Conservation (phyloP, 2,113 vertebrate species). For the Abramis brama region DNA sequence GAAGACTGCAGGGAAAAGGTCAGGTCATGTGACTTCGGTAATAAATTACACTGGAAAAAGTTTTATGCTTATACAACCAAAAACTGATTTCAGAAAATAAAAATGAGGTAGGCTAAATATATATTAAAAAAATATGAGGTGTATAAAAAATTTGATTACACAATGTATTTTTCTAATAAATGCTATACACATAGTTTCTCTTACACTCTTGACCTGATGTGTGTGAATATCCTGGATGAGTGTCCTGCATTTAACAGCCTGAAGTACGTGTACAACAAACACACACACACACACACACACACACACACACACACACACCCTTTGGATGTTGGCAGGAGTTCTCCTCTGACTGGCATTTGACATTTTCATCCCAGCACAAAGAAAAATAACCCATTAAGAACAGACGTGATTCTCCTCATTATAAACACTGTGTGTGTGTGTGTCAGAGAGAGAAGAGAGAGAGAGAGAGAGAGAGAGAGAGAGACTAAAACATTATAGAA, state of each 20-base stretch:
- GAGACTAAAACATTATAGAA: neutral
- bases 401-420: neutral
- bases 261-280: neutral
- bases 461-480: neutral
- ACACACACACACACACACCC: neutral
- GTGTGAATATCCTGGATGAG: neutral
- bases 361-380: constrained; percentile 24
- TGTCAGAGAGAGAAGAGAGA: too few species aligned
- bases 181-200: neutral
- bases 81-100: neutral
- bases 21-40: neutral
- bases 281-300: neutral
- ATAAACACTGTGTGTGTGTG: neutral
- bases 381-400: constrained; percentile 30
- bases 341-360: constrained; percentile 30
- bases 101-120: too few species aligned
- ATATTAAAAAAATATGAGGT: too few species aligned
- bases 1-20: neutral
- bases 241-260: neutral
- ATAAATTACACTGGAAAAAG: neutral
- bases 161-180: neutral
- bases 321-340: constrained; percentile 15
- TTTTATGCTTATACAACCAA: neutral
- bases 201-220: neutral
- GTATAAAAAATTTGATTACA: too few species aligned